Evolutionary conservation across 2,888 invertebrate species (phyloP).

Genomic region (Blastobasis adustella): DNA sequence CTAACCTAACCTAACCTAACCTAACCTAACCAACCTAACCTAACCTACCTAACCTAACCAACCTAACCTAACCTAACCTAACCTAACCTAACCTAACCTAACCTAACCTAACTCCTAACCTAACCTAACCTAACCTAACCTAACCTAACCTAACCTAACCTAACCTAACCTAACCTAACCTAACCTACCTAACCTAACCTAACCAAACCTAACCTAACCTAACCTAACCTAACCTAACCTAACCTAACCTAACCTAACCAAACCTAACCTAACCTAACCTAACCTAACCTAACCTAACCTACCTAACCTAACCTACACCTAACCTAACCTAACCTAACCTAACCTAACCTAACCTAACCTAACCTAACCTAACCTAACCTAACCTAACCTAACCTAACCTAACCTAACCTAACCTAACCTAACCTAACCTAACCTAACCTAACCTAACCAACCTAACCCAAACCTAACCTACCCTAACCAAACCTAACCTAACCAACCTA

Average conservation of each 20-base stretch:
- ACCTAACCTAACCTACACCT: conserved; percentile 12
- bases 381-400: conserved; percentile 20
- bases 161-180: conserved; percentile 11
- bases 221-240: conserved; percentile 17
- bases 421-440: conserved; percentile 20
- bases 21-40: conserved; percentile 11
- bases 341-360: conserved; percentile 19
- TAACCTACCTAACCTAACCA: conserved; percentile 12
- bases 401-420: conserved; percentile 17
- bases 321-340: conserved; percentile 16
- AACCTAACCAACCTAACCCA: conserved; percentile 19
- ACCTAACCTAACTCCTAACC: conserved; percentile 15
- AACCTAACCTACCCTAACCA: conserved; percentile 21
- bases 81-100: conserved; percentile 17
- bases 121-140: conserved; percentile 12
- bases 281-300: conserved; percentile 15
- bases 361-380: conserved; percentile 21
- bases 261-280: conserved; percentile 15
- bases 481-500: conserved; percentile 6
- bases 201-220: conserved; percentile 18
- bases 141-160: conserved; percentile 13
- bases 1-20: conserved; percentile 13
- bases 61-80: conserved; percentile 17
- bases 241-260: conserved; percentile 17
- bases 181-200: conserved; percentile 14